Evolutionary conservation across 2,113 vertebrate species (phyloP), one percentile per base, ranked within the genome.

Genomic region (Tragulus kanchil): DNA sequence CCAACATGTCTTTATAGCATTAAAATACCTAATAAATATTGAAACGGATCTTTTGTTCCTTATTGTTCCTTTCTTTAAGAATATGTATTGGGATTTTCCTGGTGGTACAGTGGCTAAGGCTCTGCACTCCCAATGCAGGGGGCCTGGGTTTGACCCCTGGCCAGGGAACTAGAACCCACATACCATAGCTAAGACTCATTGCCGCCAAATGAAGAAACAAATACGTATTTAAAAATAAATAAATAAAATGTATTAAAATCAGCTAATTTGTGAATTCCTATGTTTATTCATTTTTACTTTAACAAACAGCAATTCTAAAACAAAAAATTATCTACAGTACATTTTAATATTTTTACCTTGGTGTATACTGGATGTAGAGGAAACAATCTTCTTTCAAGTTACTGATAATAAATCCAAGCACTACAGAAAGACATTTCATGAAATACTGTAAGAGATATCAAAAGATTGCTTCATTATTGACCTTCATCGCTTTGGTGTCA

Each of bases 51-150:
- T 65, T 62, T 69, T 62, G 6, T 23, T 3, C 54, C 1, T 79
- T 78, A 15, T 83, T 91, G 52, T 28, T 73, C 8, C 11, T 45
- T 94, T 92, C 54, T 93, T 25, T 92, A 86, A 94, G 21, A 93
- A 75, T 8, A 85, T 82, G 8, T 6, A 36, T 36, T 36, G 36
- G 36, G 36, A 36, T 36, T 36, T 36, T 36, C 36, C 36, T 36
- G 36, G 36, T 36, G 36, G 36, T 36, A 36, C 36, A 36, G 36
- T 36, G 36, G 36, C 36, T 36, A 36, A 36, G 36, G 36, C 36
- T 36, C 36, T 36, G 36, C 36, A 36, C 36, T 36, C 36, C 36
- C 36, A 36, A 36, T 36, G 36, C 36, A 36, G 36, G 36, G 36
- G 36, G 36, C 36, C 36, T 36, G 36, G 36, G 36, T 36, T 36